Evolutionary conservation across 2,797 vertebrate species (phyloP).

Genomic region (Sebastes diploproa): DNA sequence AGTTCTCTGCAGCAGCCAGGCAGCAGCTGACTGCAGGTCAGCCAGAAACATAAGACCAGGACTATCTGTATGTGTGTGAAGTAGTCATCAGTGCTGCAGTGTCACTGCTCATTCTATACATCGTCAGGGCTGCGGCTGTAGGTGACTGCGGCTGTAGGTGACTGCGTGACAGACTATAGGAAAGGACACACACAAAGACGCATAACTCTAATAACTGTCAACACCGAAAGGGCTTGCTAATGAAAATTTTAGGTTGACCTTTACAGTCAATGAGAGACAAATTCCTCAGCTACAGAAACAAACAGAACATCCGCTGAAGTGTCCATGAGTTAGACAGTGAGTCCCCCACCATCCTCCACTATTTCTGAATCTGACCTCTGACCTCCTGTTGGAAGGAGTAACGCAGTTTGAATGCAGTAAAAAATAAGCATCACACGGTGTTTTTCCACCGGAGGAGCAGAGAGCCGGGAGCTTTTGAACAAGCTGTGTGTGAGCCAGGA

Average conservation of each 20-base stretch:
- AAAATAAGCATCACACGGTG: constrained; percentile 33
- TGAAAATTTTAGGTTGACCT: background rate
- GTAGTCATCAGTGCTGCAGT: constrained; percentile 31
- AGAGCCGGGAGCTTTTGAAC: constrained; percentile 30
- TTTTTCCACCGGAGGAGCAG: constrained; percentile 40
- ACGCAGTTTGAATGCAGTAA: constrained; percentile 26
- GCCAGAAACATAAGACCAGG: background rate
- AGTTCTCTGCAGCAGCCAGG: constrained; percentile 53
- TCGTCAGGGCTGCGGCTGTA: background rate
- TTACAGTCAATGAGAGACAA: background rate
- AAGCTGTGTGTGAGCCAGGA: constrained; percentile 31
- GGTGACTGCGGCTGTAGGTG: background rate
- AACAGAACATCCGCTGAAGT: background rate
- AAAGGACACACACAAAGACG: background rate
- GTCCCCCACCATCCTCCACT: background rate
- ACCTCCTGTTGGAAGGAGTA: constrained; percentile 5
- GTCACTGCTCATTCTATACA: background rate
- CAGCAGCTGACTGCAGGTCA: constrained; percentile 37
- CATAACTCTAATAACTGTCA: background rate
- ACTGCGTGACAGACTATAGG: background rate
- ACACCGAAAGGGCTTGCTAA: background rate
- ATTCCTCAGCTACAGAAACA: background rate
- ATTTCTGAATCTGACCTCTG: constrained; percentile 20
- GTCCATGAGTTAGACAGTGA: background rate
- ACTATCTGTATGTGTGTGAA: constrained; percentile 15